Base-by-base conservation (phyloP, 1,140 invertebrate species). In the Hypothenemus hampei region DNA sequence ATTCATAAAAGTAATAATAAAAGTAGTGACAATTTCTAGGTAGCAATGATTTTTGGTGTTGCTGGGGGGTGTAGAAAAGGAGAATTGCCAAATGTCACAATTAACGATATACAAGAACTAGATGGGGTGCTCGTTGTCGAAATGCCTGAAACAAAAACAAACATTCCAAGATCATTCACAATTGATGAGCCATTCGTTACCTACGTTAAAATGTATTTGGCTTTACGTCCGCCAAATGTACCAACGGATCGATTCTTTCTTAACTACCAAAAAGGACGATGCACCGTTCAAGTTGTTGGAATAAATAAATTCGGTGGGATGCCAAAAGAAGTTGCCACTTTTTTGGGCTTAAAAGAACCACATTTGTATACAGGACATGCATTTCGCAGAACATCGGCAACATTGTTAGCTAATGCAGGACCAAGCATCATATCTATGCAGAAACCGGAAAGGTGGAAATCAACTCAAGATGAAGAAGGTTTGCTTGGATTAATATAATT, bases 331-430 rank as follows among this genome's bases (percentile, higher is more conserved):
- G 61, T 70, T 15, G 62, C 62, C 29, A 56, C 18, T 7, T 69
- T 52, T 60, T 58, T 67, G 24, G 53, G 61, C 21, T 53, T 70
- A 21, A 35, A 52, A 22, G 35, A 72, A 51, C 41, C 65, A 24
- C 48, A 66, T 6, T 16, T 22, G 11, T 70, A 68, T 45, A 64
- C 67, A 24, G 68, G 68, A 36, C 62, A 67, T 29, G 55, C 58
- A 35, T 68, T 69, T 52, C 58, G 62, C 13, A 24, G 59, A 29
- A 61, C n/a, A n/a, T n/a, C n/a, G n/a, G n/a, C n/a, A n/a, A n/a
- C n/a, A n/a, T n/a, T n/a, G n/a, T n/a, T n/a, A n/a, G n/a, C n/a
- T n/a, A n/a, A n/a, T n/a, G n/a, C n/a, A n/a, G n/a, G n/a, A n/a
- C n/a, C n/a, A n/a, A n/a, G n/a, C n/a, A n/a, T n/a, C n/a, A n/a